A percentile compares a stretch with the other conserved stretches of the same genome.
These are phyloP conservation scores for Venturia canescens DNA, from an alignment of 1,140 invertebrate genomes.

Conservation along the genomic window DNA sequence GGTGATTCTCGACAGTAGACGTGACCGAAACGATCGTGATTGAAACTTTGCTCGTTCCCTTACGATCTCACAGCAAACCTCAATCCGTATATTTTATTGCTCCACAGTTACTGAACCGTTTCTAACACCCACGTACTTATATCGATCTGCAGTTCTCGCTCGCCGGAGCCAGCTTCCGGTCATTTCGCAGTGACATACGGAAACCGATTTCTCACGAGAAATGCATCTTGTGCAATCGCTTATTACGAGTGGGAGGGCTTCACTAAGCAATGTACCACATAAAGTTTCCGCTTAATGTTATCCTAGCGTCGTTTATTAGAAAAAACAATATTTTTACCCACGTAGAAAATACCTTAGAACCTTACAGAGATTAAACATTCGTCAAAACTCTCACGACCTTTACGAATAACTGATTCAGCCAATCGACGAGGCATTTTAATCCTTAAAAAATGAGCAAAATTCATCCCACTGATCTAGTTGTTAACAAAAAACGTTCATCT, in stretches of 20 bases:
- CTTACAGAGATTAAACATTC: too few species aligned
- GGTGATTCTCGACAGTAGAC: slow-evolving; percentile 61
- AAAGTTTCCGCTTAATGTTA: not conserved
- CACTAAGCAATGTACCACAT: not conserved
- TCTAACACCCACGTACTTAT: not conserved
- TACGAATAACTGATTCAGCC: too few species aligned
- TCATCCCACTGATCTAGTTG: too few species aligned
- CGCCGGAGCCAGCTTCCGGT: slow-evolving; percentile 26
- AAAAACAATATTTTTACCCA: too few species aligned
- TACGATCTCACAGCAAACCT: not conserved
- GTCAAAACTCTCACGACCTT: too few species aligned
- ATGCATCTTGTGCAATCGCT: slow-evolving; percentile 9
- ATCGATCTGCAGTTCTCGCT: not conserved
- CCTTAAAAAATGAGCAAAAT: too few species aligned
- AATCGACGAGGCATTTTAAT: too few species aligned
- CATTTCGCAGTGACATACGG: slow-evolving; percentile 13
- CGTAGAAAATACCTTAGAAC: too few species aligned
- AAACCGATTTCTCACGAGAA: slow-evolving; percentile 3
- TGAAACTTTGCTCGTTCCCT: slow-evolving; percentile 55
- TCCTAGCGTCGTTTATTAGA: too few species aligned
- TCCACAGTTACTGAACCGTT: slow-evolving; percentile 8
- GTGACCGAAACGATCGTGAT: slow-evolving; percentile 52
- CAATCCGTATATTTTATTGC: not conserved
- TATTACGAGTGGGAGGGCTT: not conserved
- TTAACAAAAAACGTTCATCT: too few species aligned